Evolutionary conservation across 1,140 invertebrate genomes (phyloP).

Genomic region (Periplaneta americana): DNA sequence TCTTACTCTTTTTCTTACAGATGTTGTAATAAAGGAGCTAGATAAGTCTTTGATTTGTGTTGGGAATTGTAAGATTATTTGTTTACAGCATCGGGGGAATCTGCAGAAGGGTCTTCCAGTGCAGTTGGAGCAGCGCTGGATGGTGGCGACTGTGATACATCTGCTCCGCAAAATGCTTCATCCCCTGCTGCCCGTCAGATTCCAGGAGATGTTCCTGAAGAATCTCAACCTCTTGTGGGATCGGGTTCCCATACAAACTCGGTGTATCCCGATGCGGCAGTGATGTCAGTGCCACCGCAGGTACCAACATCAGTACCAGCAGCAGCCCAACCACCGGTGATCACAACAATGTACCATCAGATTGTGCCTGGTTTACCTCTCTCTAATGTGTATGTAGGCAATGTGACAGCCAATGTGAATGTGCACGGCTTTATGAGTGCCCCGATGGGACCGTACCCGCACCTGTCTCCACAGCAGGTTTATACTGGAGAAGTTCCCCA

Average conservation of each 20-base stretch:
- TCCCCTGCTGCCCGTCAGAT: neutral
- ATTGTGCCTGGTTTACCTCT: neutral
- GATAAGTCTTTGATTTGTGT: no score
- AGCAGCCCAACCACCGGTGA: slow-evolving; percentile 12
- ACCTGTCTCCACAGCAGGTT: neutral
- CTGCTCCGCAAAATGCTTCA: neutral
- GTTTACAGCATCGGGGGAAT: neutral
- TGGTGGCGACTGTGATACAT: neutral
- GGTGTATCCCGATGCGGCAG: neutral
- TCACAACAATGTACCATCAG: slow-evolving; percentile 10
- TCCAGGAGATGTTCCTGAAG: neutral
- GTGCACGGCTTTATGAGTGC: slow-evolving; percentile 15
- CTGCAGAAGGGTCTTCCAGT: neutral
- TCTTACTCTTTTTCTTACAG: no score
- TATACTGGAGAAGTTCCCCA: neutral
- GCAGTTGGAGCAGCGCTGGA: neutral
- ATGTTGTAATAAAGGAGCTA: no score
- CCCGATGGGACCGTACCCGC: slow-evolving; percentile 2
- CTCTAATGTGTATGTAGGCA: slow-evolving; percentile 19
- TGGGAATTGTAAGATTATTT: neutral
- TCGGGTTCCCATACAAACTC: neutral
- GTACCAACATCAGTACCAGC: slow-evolving; percentile 12
- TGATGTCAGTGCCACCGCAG: neutral
- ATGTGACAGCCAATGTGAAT: slow-evolving; percentile 20
- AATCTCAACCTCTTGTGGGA: neutral